Evolutionary conservation across 1,140 invertebrate genomes (phyloP).

Genomic region (Polypedilum vanderplanki): DNA sequence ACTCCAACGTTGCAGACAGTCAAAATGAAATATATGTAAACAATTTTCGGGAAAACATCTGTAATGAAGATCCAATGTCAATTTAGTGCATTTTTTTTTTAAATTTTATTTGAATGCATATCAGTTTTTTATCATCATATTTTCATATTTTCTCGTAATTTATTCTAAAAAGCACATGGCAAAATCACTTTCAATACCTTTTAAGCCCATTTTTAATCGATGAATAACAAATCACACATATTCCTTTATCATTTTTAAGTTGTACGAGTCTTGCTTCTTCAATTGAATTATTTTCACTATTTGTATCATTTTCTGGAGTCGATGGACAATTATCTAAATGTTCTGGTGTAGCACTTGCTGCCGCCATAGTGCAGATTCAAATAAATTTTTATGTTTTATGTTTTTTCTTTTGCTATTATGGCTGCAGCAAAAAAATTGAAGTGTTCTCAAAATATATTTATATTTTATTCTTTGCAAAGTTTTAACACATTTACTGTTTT

Average conservation of each 20-base stretch:
- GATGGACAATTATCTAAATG: background rate
- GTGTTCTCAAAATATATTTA: no score
- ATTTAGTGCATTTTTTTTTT: no score
- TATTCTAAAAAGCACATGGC: no score
- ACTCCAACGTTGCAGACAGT: background rate
- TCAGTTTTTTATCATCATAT: no score
- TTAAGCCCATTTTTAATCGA: background rate
- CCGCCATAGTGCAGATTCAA: background rate
- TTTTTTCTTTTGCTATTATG: background rate
- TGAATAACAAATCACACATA: constrained; percentile 19
- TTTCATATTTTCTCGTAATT: no score
- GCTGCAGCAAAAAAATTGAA: no score
- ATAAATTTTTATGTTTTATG: background rate
- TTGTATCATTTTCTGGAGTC: background rate
- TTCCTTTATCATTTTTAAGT: background rate
- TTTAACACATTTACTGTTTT: no score
- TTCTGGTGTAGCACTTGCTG: background rate
- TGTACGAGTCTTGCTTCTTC: background rate
- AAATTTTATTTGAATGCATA: no score
- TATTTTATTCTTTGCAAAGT: no score
- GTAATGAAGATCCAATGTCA: no score
- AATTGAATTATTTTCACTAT: background rate
- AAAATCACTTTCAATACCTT: no score
- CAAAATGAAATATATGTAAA: background rate
- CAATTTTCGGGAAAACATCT: constrained; percentile 20